These are phyloP conservation scores for Chrysodeixis includens DNA, from an alignment of 2,888 invertebrate species.

Conservation along the genomic window DNA sequence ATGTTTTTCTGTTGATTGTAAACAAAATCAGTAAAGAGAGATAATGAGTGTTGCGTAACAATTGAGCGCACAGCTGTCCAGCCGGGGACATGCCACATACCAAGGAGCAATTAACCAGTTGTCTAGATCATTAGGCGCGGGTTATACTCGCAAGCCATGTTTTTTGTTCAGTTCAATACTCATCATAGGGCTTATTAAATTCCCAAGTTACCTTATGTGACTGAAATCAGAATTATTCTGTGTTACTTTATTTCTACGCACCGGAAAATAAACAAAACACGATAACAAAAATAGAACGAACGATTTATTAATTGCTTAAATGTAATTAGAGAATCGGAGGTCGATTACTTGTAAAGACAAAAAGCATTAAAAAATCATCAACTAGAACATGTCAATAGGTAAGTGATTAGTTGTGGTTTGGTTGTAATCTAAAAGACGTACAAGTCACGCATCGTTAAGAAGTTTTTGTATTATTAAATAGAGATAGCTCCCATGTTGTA, in stretches of 20 bases:
- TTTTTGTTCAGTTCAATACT: background rate
- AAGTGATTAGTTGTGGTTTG: background rate
- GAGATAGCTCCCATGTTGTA: too few species aligned
- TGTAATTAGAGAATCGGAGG: slow-evolving; percentile 1
- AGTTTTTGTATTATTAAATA: too few species aligned
- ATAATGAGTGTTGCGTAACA: slow-evolving; percentile 38
- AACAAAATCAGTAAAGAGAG: slow-evolving; percentile 27
- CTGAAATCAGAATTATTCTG: background rate
- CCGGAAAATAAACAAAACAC: background rate
- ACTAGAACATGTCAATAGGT: slow-evolving; percentile 2
- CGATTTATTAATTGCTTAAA: background rate
- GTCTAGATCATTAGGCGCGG: slow-evolving; percentile 16
- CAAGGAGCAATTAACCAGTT: slow-evolving; percentile 43
- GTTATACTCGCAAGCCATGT: background rate
- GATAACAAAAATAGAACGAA: background rate
- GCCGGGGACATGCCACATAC: slow-evolving; percentile 36
- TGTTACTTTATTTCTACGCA: background rate
- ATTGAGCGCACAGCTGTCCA: slow-evolving; percentile 41
- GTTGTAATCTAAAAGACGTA: background rate
- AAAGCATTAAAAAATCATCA: background rate
- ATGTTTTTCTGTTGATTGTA: slow-evolving; percentile 11
- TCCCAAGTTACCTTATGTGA: too few species aligned
- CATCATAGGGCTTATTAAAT: background rate
- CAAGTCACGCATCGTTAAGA: background rate
- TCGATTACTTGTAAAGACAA: background rate